phyloP scores from a whole-genome alignment of 2,113 vertebrate genomes.

The Herpetotheres cachinnans region DNA sequence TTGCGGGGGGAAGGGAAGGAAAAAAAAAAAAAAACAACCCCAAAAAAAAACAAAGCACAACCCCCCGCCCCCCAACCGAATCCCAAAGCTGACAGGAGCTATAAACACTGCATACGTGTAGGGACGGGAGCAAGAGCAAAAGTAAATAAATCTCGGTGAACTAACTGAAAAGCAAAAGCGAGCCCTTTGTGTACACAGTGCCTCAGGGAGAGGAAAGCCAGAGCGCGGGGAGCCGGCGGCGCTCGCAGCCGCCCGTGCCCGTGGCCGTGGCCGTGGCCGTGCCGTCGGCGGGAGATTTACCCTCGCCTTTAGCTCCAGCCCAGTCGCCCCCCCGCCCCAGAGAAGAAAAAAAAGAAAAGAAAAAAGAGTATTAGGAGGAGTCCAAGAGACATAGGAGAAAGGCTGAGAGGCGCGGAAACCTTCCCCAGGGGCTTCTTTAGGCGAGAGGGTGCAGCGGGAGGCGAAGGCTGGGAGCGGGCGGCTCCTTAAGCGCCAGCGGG shows the following conservation, averaged over 20 bases:
- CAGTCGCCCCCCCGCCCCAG: no score
- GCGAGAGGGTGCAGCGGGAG: neutral
- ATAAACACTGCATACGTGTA: neutral
- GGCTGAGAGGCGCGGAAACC: neutral
- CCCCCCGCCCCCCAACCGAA: neutral
- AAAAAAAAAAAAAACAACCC: neutral
- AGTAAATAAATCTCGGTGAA: constrained; percentile 58
- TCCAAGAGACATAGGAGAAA: neutral
- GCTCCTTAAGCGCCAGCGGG: fast-evolving
- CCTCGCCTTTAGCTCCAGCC: neutral
- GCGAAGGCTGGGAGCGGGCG: fast-evolving
- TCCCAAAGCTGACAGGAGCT: neutral
- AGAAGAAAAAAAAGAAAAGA: no score
- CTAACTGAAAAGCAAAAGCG: constrained; percentile 53
- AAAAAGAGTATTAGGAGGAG: neutral
- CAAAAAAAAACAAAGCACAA: no score
- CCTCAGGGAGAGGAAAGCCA: constrained; percentile 37
- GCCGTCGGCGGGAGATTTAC: neutral
- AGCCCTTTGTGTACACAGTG: constrained; percentile 39
- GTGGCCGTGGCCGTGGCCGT: no score
- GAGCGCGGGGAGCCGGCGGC: neutral
- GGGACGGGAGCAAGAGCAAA: constrained; percentile 29
- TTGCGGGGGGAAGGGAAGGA: neutral
- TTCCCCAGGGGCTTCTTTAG: no score
- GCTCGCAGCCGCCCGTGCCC: neutral